Base-by-base conservation (phyloP, 2,113 vertebrate genomes). In the Sturnus vulgaris region DNA sequence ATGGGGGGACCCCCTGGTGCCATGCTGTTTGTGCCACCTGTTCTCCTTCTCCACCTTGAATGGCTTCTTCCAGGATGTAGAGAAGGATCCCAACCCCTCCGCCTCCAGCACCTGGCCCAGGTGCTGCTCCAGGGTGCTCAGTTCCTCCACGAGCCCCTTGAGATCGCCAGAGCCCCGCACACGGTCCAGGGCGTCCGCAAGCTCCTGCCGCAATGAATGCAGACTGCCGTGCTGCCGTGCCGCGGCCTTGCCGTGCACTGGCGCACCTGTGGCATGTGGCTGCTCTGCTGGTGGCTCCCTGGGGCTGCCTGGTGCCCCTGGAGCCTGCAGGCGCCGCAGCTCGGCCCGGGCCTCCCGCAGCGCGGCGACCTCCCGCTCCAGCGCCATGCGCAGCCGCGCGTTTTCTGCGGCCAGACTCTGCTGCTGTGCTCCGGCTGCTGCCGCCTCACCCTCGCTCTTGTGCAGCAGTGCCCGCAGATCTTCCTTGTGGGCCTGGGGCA, bases 271-370 rank as follows among this genome's bases (percentile, higher is more conserved):
- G 55, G 70, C 11, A 1, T 22, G 8, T 1, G 30, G 84, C 31
- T 37, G 55, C 39, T 61, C 42, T 1, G 56, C 39, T 0, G 10
- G 52, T 3, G 78, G 88, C 6, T 82, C 56, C 47, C 70, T 1
- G 6, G 79, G 6, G 53, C 75, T 89, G 93, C 97, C 95, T 27
- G 53, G 35, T 52, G 91, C 24, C 90, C 97, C 75, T 86, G 89
- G 6, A 92, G 96, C 61, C 97, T 92, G 98, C 79, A 99, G 96
- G 69, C 73, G 97, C 94, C 96, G 98, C 92, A 99, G 90, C 93
- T 99, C 98, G 2, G 96, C 97, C 81, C 96, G 98, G 40, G 99
- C 96, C 2, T 95, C 92, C 3, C 55, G 93, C 73, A 99, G 97
- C 3, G 97, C 97, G 0, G 98, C 90, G 35, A 97, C 93, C 27